Evolutionary conservation across 2,797 vertebrate genomes (phyloP).

Genomic region (Harpagifer antarcticus): DNA sequence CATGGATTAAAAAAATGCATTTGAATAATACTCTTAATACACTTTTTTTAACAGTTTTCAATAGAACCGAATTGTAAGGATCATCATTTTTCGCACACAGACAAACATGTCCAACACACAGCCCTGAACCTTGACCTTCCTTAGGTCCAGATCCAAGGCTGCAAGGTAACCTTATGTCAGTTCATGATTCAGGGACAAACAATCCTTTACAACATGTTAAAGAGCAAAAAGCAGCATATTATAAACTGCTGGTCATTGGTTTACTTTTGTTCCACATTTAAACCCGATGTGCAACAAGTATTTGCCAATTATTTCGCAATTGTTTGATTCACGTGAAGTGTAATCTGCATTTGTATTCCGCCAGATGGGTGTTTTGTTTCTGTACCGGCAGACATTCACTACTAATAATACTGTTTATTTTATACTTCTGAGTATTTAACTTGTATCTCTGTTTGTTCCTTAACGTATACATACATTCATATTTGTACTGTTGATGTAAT

Average conservation of each 20-base stretch:
- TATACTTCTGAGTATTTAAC: neutral
- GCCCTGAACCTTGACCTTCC: constrained; percentile 7
- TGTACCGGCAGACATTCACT: constrained; percentile 5
- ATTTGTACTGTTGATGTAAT: constrained; percentile 4
- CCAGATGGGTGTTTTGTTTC: constrained; percentile 3
- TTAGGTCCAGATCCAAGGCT: neutral
- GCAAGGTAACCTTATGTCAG: neutral
- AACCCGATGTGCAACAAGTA: neutral
- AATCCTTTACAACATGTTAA: neutral
- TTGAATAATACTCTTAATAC: neutral
- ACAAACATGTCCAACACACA: neutral
- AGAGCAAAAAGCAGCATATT: neutral
- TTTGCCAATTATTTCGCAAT: neutral
- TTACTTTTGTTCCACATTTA: neutral
- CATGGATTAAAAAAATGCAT: too few relatives aligned
- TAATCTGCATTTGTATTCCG: constrained; percentile 9
- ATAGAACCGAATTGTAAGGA: neutral
- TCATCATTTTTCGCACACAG: neutral
- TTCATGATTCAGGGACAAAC: neutral
- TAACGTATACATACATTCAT: neutral
- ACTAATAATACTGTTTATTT: neutral
- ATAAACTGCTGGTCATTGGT: neutral
- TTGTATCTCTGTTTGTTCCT: constrained; percentile 4
- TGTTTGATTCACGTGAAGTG: neutral
- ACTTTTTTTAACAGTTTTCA: neutral